Evolutionary conservation across 1,140 invertebrate genomes (phyloP).

Genomic region (Zaprionus ornatus): DNA sequence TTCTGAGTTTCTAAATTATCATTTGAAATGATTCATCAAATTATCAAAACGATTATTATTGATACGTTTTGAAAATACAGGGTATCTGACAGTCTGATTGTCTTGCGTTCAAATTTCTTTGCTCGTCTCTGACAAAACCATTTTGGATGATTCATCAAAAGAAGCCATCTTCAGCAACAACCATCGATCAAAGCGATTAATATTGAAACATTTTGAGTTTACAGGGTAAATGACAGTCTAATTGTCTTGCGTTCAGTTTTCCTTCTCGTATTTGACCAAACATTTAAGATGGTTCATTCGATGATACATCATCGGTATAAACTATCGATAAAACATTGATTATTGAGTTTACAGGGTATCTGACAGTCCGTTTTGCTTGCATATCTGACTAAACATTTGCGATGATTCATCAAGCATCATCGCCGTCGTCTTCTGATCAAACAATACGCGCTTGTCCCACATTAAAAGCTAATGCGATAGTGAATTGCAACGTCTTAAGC

Average conservation of each 20-base stretch:
- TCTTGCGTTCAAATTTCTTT: not conserved
- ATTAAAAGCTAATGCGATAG: not conserved
- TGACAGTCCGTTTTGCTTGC: not conserved
- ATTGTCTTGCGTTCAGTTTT: too few species aligned
- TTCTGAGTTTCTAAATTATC: not conserved
- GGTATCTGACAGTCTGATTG: not conserved
- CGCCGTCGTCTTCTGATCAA: not conserved
- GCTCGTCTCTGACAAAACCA: not conserved
- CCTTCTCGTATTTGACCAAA: not conserved
- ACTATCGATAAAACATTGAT: not conserved
- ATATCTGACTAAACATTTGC: not conserved
- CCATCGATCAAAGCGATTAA: too few species aligned
- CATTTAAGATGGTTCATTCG: not conserved
- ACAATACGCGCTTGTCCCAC: not conserved
- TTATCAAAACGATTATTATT: not conserved
- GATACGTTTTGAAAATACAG: not conserved
- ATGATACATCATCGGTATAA: too few species aligned
- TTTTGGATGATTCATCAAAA: not conserved
- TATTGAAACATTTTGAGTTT: not conserved
- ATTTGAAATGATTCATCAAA: not conserved
- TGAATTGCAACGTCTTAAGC: conserved; percentile 1
- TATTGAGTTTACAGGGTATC: not conserved
- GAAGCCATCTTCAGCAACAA: not conserved
- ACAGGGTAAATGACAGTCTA: not conserved
- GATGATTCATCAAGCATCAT: not conserved